phyloP scores from a whole-genome alignment of 2,113 vertebrate species.

The Corythoichthys intestinalis region DNA sequence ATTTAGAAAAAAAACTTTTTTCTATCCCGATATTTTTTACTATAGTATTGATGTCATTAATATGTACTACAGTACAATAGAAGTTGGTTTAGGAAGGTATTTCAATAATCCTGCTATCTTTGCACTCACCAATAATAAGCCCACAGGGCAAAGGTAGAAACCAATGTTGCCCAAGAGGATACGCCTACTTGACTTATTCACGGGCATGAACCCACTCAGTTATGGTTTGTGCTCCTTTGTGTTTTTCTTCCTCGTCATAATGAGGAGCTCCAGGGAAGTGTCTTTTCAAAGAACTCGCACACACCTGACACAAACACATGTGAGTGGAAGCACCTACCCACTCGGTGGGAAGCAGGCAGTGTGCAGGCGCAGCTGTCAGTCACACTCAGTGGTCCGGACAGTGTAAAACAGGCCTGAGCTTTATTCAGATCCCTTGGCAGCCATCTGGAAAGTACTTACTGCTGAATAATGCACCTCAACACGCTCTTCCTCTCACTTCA shows the following conservation, averaged over 20 bases:
- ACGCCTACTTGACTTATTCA: slow-evolving; percentile 22
- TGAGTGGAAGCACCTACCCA: slow-evolving; percentile 51
- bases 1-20: too few relatives aligned
- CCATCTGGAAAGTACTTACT: slow-evolving; percentile 64
- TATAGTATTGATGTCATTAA: too few relatives aligned
- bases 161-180: slow-evolving; percentile 39
- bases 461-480: slow-evolving; percentile 64
- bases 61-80: too few relatives aligned
- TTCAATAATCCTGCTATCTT: not conserved
- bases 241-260: slow-evolving; percentile 41
- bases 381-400: slow-evolving; percentile 69
- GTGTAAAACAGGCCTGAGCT: slow-evolving; percentile 63
- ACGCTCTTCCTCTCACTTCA: slow-evolving; percentile 37
- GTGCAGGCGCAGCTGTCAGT: slow-evolving; percentile 66
- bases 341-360: slow-evolving; percentile 57
- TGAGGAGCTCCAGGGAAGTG: slow-evolving; percentile 54
- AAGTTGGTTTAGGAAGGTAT: too few relatives aligned
- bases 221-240: slow-evolving; percentile 49
- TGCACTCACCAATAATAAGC: slow-evolving; percentile 6
- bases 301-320: slow-evolving; percentile 55
- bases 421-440: slow-evolving; percentile 61
- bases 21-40: too few relatives aligned
- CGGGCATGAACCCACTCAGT: slow-evolving; percentile 31
- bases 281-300: slow-evolving; percentile 27
- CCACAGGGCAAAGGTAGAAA: slow-evolving; percentile 24